Base-by-base conservation (phyloP, 1,140 invertebrate species). In the Panonychus citri region DNA sequence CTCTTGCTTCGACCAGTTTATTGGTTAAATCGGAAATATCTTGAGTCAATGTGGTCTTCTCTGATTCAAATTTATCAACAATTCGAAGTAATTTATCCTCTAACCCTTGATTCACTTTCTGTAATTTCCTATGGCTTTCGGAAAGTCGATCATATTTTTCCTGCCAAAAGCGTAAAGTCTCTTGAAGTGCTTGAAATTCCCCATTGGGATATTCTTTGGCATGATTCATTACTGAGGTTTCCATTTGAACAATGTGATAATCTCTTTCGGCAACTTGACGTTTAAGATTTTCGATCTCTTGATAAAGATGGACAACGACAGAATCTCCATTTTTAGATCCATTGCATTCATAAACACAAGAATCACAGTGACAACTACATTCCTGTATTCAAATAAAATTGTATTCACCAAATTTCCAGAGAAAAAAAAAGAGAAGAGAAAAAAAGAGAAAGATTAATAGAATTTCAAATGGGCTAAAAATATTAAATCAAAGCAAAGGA, bases 1-100 rank as follows among this genome's bases (percentile, higher is more conserved):
- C 79, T 67, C 87, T 83, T 26, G 86, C 83, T 68, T 91, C 85
- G 1, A 87, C 83, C 58, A 95, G 69, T 70, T 83, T 77, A 46
- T 84, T 81, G 42, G 85, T 91, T 55, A 93, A 70, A 46, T 80
- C 81, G 28, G 83, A 80, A 64, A 91, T 78, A 70, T 94, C 86
- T 69, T 81, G 80, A 10, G 85, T 85, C 58, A 94, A 74, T 61
- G 79, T 77, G 64, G 76, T 79, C 70, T 91, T 89, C 66, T 95
- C 88, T 58, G 80, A 81, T 69, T 93, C 85, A 75, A 83, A 88
- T 66, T 85, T 81, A 70, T 91, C 86, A 15, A 73, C 89, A 66
- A 94, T 79, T 71, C 82, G 84, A 50, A 95, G 72, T 51, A 95
- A 71, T 68, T 94, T 94, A 67, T 95, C 89, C 72, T 95, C 89